A percentile compares a stretch with the other conserved stretches of the same genome.
These are phyloP conservation scores for Diachasmimorpha longicaudata DNA, from an alignment of 1,140 invertebrate genomes.

Conservation along the genomic window DNA sequence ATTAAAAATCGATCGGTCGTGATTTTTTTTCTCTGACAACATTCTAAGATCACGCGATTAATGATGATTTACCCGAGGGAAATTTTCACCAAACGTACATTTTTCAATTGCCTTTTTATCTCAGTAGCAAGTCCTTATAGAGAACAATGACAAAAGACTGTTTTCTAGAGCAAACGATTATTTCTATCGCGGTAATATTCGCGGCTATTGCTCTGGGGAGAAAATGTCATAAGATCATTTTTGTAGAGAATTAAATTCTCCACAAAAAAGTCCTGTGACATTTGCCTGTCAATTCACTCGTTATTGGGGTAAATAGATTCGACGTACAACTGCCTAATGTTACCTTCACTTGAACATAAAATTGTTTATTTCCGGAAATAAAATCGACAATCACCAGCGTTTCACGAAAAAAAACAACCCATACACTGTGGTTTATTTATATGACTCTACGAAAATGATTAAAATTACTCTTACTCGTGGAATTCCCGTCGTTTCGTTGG, in stretches of 20 bases:
- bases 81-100: too few species aligned
- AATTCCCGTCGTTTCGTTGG: not conserved
- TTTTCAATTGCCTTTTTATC: not conserved
- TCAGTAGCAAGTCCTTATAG: not conserved
- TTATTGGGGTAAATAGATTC: too few species aligned
- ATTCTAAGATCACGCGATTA: too few species aligned
- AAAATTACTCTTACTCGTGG: not conserved
- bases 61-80: not conserved
- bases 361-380: not conserved
- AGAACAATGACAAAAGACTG: too few species aligned
- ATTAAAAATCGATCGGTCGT: too few species aligned
- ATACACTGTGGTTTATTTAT: constrained; percentile 20
- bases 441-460: constrained; percentile 6
- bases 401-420: not conserved
- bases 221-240: not conserved
- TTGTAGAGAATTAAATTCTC: not conserved
- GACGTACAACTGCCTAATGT: not conserved
- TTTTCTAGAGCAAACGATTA: too few species aligned
- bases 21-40: too few species aligned
- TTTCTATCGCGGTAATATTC: too few species aligned
- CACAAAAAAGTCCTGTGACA: not conserved
- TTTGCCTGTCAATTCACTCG: too few species aligned
- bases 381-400: not conserved
- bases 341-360: not conserved
- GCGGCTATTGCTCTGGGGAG: not conserved